Evolutionary conservation across 2,113 vertebrate species (phyloP), one percentile per base, ranked within the genome.

Genomic region (Sturnira hondurensis): DNA sequence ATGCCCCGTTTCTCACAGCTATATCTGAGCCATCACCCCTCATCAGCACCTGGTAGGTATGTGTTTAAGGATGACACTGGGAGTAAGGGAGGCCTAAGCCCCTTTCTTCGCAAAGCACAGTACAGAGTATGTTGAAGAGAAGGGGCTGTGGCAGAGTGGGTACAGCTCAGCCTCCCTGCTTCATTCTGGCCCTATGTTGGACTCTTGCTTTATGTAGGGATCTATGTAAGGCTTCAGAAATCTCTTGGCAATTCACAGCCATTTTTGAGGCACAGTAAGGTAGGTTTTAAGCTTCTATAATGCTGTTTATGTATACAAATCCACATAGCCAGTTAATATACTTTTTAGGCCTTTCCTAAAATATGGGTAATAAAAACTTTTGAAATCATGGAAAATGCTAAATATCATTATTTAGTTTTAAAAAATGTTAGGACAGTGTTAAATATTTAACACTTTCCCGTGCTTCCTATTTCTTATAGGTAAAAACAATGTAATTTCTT

Each of bases 401-500:
- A 77, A 47, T 86, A 58, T 61, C 33, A 89, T 28, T 28, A 33
- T 61, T 70, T 52, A 54, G 33, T 74, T 86, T 83, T 38, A 77
- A 91, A 61, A 96, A 41, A 83, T 77, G 7, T 16, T 61, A 10
- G 19, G 28, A 52, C 31, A 81, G 4, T 78, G 28, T 86, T 88
- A 63, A 65, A 54, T 89, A 70, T 61, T 86, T 70, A 93, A 41
- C 47, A 93, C 26, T 50, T 84, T 71, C 7, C 3, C 54, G 5
- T 84, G 38, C 52, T 41, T 91, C 47, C 80, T 45, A 67, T 87
- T 96, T 93, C 61, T 93, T 91, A 65, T 78, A 76, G 26, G 90
- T 76, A 52, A 82, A 61, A 89, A 71, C 9, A 89, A n/a, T 63
- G 63, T 83, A 90, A 96, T 96, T 86, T 80, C 78, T 93, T 81